phyloP scores from a whole-genome alignment of 2,888 invertebrate species.

The Polietes domitor region DNA sequence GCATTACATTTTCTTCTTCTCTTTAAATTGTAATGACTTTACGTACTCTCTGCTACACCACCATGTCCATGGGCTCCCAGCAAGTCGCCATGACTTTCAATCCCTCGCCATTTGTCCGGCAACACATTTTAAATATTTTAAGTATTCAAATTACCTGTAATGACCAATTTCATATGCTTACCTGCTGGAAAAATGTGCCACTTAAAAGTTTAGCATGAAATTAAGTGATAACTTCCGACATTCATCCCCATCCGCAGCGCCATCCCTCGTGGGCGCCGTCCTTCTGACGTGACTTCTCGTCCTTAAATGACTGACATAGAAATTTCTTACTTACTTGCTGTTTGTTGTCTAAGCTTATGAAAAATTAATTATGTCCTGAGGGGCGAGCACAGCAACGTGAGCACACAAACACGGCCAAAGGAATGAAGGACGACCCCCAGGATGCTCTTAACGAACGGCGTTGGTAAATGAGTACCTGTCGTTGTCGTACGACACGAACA shows the following conservation, averaged over 20 bases:
- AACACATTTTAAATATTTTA: constrained; percentile 32
- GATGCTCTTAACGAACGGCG: constrained; percentile 35
- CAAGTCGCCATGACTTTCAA: constrained; percentile 3
- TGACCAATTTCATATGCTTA: constrained; percentile 37
- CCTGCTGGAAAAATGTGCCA: constrained; percentile 21
- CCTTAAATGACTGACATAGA: constrained; percentile 3
- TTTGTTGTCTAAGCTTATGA: constrained; percentile 71
- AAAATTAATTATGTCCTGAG: constrained; percentile 80
- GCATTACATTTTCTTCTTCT: not conserved
- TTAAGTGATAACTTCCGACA: constrained; percentile 55
- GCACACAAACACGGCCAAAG: not conserved
- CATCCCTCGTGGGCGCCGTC: constrained; percentile 5
- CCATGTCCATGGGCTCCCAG: not conserved
- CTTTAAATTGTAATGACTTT: not conserved
- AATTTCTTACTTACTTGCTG: not conserved
- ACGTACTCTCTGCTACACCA: not conserved
- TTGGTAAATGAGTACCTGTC: constrained; percentile 47
- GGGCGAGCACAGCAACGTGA: constrained; percentile 69
- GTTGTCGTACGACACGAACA: constrained; percentile 41
- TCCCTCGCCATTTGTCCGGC: not conserved
- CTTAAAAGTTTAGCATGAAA: constrained; percentile 53
- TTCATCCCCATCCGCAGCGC: not conserved
- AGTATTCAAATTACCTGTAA: constrained; percentile 38
- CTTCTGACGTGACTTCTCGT: not conserved
- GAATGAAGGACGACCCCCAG: not conserved